Evolutionary conservation across 2,888 invertebrate genomes (phyloP).

Genomic region (Escarpia spicata): DNA sequence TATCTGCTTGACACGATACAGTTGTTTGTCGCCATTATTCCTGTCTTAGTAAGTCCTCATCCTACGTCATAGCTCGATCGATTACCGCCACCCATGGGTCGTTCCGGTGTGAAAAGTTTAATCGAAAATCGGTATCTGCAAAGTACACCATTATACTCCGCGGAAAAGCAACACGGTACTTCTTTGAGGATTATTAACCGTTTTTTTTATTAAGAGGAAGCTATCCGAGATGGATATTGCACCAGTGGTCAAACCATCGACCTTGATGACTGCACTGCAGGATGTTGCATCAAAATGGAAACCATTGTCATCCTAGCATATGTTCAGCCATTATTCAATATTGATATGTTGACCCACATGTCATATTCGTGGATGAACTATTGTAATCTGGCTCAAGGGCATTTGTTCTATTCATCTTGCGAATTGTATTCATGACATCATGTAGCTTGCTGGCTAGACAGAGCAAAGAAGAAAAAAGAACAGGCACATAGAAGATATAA

Average conservation of each 20-base stretch:
- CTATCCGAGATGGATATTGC: neutral
- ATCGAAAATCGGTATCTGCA: neutral
- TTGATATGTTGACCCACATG: too few relatives aligned
- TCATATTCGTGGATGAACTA: too few relatives aligned
- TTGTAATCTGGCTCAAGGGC: too few relatives aligned
- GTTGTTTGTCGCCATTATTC: neutral
- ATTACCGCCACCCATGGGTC: neutral
- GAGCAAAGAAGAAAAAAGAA: too few relatives aligned
- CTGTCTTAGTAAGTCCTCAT: neutral
- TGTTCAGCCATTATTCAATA: too few relatives aligned
- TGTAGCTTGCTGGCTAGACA: too few relatives aligned
- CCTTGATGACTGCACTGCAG: neutral
- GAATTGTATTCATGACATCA: too few relatives aligned
- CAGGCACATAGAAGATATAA: too few relatives aligned
- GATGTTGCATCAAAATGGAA: too few relatives aligned
- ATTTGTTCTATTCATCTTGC: too few relatives aligned
- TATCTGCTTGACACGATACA: neutral
- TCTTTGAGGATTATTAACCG: neutral
- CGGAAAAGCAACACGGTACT: neutral
- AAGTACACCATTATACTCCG: neutral
- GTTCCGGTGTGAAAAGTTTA: neutral
- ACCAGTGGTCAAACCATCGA: neutral
- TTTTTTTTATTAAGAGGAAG: neutral
- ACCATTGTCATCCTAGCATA: too few relatives aligned
- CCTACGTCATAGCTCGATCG: slow-evolving; percentile 9